A percentile compares a stretch with the other conserved stretches of the same genome.
Evolutionary conservation across 1,140 invertebrate genomes (phyloP).

Genomic region (Drosophila sucinea): DNA sequence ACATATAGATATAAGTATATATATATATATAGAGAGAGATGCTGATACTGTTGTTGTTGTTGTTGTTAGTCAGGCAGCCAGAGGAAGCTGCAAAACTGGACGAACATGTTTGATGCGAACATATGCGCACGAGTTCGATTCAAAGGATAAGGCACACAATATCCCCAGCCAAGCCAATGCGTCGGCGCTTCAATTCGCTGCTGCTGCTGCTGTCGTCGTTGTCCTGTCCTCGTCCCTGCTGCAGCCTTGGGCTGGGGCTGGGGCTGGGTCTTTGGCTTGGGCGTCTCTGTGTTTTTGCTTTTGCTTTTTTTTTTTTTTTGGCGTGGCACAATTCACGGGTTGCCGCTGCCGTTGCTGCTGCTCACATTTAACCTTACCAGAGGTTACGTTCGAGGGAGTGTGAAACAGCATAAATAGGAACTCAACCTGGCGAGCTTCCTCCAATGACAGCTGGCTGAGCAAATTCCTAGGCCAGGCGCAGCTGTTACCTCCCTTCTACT

Average conservation of each 20-base stretch:
- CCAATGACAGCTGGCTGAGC: conserved; percentile 10
- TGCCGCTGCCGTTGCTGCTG: conserved; percentile 14
- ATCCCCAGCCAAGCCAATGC: conserved; percentile 46
- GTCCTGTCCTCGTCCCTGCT: conserved; percentile 22
- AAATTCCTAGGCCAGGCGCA: conserved; percentile 16
- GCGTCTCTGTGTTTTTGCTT: not conserved
- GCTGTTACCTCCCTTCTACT: conserved; percentile 13
- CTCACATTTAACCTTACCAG: conserved; percentile 75
- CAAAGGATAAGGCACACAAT: conserved; percentile 55
- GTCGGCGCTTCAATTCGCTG: conserved; percentile 56
- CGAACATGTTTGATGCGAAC: conserved; percentile 60
- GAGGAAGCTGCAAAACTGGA: conserved; percentile 3
- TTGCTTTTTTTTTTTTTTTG: conserved; percentile 26
- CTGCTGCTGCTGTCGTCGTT: too few relatives aligned
- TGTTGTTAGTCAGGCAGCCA: conserved; percentile 55
- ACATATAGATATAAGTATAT: not conserved
- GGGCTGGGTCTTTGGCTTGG: not conserved
- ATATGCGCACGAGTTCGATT: conserved; percentile 43
- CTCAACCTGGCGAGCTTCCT: conserved; percentile 6
- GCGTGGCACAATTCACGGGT: conserved; percentile 66
- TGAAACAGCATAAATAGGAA: conserved; percentile 27
- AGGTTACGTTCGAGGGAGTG: conserved; percentile 59
- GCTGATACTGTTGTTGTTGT: conserved; percentile 67
- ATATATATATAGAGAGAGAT: conserved; percentile 36
- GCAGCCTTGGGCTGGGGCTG: conserved; percentile 16